phyloP scores from a whole-genome alignment of 2,113 vertebrate species.

The Genyomyrus donnyi region DNA sequence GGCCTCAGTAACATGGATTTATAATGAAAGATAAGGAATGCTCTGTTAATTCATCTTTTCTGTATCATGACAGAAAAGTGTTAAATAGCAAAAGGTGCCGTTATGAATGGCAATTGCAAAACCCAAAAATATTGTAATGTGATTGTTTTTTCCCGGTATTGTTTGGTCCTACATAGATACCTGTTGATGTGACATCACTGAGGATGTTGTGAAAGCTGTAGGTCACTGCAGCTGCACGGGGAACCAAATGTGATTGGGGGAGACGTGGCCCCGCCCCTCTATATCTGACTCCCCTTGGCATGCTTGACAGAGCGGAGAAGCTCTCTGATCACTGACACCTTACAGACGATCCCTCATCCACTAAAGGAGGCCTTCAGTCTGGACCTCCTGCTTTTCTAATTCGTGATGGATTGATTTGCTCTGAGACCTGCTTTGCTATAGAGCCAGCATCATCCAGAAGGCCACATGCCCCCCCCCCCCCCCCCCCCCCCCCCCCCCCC shows the following conservation, averaged over 20 bases:
- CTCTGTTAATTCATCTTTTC: background rate
- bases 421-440: background rate
- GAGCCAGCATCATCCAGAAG: background rate
- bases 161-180: background rate
- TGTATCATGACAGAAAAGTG: background rate
- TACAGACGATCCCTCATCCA: background rate
- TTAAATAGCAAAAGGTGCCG: too few relatives aligned
- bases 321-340: background rate
- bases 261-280: too few relatives aligned
- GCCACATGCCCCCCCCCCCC: background rate
- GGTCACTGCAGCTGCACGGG: too few relatives aligned
- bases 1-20: too few relatives aligned
- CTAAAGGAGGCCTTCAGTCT: background rate
- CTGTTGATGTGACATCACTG: background rate
- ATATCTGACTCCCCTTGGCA: background rate
- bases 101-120: too few relatives aligned
- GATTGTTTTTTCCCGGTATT: background rate
- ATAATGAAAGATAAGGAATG: too few relatives aligned
- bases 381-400: background rate
- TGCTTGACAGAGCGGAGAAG: background rate
- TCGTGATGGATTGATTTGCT: background rate
- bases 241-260: too few relatives aligned
- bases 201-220: background rate
- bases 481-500: too few relatives aligned
- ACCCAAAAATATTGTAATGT: too few relatives aligned